Evolutionary conservation across 2,888 invertebrate species (phyloP).

Genomic region (Sphecodes monilicornis): DNA sequence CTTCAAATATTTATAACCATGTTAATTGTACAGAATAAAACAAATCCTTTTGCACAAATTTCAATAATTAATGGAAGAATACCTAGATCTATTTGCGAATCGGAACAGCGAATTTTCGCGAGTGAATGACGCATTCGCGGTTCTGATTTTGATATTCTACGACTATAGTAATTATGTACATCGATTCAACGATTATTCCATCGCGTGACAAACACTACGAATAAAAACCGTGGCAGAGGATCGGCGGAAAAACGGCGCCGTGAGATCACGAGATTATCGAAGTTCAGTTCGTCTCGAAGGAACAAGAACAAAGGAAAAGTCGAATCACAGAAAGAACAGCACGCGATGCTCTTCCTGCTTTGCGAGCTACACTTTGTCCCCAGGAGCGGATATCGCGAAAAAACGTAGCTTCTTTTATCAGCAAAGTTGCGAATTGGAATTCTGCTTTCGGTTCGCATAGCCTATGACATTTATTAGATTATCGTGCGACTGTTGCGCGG

Average conservation of each 20-base stretch:
- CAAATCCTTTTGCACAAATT: no score
- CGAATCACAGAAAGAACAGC: neutral
- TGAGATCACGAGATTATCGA: neutral
- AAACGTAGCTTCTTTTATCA: conserved; percentile 32
- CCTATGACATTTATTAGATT: neutral
- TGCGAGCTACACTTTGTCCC: conserved; percentile 36
- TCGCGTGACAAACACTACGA: neutral
- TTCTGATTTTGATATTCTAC: neutral
- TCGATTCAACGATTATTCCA: neutral
- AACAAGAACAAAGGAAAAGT: conserved; percentile 14
- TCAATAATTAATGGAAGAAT: no score
- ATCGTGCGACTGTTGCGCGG: neutral
- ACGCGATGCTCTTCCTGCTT: neutral
- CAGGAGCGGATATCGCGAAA: conserved; percentile 29
- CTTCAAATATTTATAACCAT: no score
- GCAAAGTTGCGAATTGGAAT: neutral
- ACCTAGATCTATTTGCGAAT: no score
- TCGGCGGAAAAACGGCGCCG: neutral
- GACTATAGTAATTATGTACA: neutral
- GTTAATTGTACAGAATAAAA: no score
- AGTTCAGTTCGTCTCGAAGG: neutral
- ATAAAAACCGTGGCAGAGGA: neutral
- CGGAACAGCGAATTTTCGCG: neutral
- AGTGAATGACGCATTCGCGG: neutral
- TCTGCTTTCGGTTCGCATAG: neutral